Evolutionary conservation across 2,113 vertebrate species (phyloP).

Genomic region (Paraplagusia blochii): DNA sequence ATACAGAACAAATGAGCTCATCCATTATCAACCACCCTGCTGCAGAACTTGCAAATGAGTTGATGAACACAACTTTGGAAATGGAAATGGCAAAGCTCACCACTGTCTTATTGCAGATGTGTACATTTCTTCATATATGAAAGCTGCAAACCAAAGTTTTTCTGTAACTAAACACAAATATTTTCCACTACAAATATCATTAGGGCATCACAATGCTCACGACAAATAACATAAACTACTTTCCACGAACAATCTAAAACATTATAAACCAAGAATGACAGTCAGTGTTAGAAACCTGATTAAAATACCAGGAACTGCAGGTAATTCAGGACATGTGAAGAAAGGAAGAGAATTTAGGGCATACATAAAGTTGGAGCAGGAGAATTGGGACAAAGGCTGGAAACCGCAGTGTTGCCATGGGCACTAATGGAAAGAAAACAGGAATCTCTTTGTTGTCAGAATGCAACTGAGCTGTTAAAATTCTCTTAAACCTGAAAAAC

Average conservation of each 20-base stretch:
- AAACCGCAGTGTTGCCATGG: constrained; percentile 54
- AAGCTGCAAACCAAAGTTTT: no score
- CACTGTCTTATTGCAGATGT: no score
- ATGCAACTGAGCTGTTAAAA: constrained; percentile 34
- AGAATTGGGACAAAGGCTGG: constrained; percentile 53
- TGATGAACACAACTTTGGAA: neutral
- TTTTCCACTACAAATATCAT: no score
- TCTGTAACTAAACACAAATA: no score
- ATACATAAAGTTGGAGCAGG: constrained; percentile 42
- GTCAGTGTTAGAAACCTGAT: constrained; percentile 1
- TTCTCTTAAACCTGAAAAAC: constrained; percentile 50
- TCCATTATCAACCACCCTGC: neutral
- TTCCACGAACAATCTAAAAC: no score
- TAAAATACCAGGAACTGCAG: neutral
- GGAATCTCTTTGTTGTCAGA: constrained; percentile 35
- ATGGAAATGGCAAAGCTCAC: no score
- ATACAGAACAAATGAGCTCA: neutral
- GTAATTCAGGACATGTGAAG: constrained; percentile 38
- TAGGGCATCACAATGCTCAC: no score
- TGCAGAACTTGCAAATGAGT: neutral
- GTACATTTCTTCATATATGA: no score
- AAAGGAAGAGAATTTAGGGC: constrained; percentile 46
- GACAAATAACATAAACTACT: no score
- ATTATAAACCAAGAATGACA: neutral
- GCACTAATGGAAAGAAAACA: constrained; percentile 41